phyloP scores from a whole-genome alignment of 2,113 vertebrate genomes.

The Mirounga angustirostris region DNA sequence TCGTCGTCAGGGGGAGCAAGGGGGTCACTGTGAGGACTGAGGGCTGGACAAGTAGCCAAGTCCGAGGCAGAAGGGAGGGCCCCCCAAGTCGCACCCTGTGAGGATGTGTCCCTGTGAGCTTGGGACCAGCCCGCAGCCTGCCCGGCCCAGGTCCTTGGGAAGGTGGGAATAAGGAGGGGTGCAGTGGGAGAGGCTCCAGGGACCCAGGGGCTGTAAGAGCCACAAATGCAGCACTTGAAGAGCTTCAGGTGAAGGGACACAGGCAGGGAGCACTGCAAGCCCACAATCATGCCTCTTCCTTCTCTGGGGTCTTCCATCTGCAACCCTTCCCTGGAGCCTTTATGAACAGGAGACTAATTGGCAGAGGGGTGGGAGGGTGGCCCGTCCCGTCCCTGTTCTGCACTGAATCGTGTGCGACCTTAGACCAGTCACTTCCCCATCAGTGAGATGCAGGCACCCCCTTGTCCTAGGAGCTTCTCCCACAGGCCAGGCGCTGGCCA shows the following conservation, averaged over 20 bases:
- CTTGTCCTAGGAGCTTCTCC: not conserved
- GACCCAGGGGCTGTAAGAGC: fast-evolving
- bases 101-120: fast-evolving
- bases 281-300: not conserved
- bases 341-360: not conserved
- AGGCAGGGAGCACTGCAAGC: not conserved
- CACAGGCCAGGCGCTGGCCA: fast-evolving
- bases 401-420: fast-evolving
- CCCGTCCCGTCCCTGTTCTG: not conserved
- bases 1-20: fast-evolving
- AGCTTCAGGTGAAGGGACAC: not conserved
- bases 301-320: not conserved
- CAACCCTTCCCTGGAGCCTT: not conserved
- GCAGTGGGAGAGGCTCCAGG: fast-evolving
- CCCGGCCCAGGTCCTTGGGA: not conserved
- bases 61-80: not conserved
- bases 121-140: fast-evolving
- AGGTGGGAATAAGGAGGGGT: not conserved
- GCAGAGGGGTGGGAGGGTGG: too few relatives aligned
- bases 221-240: fast-evolving
- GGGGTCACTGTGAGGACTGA: fast-evolving
- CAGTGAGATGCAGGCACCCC: not conserved
- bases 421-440: fast-evolving
- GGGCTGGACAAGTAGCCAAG: not conserved
- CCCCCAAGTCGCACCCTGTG: fast-evolving